Base-by-base conservation (phyloP, 2,888 invertebrate species). In the Pammene aurita region DNA sequence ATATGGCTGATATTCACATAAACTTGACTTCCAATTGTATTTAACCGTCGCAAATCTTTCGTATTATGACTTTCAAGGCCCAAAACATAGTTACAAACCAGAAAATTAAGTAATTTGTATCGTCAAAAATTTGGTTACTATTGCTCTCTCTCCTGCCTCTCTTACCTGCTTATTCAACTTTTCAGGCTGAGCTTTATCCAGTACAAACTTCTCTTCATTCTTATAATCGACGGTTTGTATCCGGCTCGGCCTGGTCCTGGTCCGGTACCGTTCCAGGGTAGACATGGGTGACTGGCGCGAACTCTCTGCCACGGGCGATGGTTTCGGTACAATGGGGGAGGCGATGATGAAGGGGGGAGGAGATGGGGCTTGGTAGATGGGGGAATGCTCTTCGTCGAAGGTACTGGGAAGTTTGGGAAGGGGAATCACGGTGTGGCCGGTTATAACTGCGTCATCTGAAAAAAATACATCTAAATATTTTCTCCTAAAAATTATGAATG, bases 121-220 rank as follows among this genome's bases (percentile, higher is more conserved):
- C 26, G 7, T 38, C 38, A 38, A 9, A 42, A 10, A n/a, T 38
- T 57, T 13, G 26, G 16, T 56, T 0, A 26, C 1, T 26, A 26
- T 26, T 26, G 26, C 26, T 26, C 2, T n/a, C n/a, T n/a, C n/a
- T n/a, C n/a, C n/a, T n/a, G 26, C 13, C 6, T 16, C 1, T 9
- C 16, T 71, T 71, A 92, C 93, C 88, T 93, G 92, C 74, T 93
- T 93, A 78, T 92, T 91, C 73, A 93, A 85, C 74, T 86, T 89
- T 76, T 95, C 94, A 38, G 93, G 93, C 76, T 93, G 93, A 70
- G 94, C 93, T 73, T 93, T 90, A 90, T 97, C 95, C 90, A 96
- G 91, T 85, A 95, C 94, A 80, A 95, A 94, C 91, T 96, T 93
- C 91, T 95, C 95, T 89, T 97, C 94, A 84, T 90, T 84, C 70